phyloP scores from a whole-genome alignment of 2,797 vertebrate species.

The Vireo griseus region DNA sequence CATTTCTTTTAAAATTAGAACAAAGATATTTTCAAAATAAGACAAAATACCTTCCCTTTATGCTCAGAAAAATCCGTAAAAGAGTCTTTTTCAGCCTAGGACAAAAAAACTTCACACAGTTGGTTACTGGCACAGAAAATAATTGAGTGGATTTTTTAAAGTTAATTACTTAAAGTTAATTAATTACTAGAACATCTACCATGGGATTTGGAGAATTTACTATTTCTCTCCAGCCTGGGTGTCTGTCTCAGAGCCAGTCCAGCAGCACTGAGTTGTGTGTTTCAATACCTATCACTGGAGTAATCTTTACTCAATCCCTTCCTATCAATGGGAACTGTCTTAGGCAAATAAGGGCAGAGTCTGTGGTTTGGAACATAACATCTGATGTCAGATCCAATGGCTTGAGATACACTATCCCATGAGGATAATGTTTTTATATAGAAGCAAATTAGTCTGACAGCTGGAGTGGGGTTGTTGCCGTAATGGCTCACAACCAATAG shows the following conservation, averaged over 20 bases:
- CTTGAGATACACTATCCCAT: conserved; percentile 1
- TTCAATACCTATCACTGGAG: background rate
- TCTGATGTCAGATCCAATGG: conserved; percentile 29
- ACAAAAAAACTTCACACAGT: background rate
- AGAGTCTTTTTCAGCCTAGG: background rate
- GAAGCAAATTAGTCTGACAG: conserved; percentile 47
- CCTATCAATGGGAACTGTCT: background rate
- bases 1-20: background rate
- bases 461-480: background rate
- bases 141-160: background rate
- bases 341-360: background rate
- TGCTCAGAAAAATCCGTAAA: background rate
- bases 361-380: conserved; percentile 19
- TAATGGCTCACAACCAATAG: conserved; percentile 28
- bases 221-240: background rate
- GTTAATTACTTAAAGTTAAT: background rate
- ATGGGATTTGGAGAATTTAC: background rate
- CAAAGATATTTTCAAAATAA: background rate
- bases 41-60: background rate
- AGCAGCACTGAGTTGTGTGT: background rate
- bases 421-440: conserved; percentile 21
- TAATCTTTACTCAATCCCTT: background rate
- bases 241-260: background rate
- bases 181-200: background rate
- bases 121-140: background rate